Base-by-base conservation (phyloP, 2,888 invertebrate species). In the Caenorhabditis sulstoni region DNA sequence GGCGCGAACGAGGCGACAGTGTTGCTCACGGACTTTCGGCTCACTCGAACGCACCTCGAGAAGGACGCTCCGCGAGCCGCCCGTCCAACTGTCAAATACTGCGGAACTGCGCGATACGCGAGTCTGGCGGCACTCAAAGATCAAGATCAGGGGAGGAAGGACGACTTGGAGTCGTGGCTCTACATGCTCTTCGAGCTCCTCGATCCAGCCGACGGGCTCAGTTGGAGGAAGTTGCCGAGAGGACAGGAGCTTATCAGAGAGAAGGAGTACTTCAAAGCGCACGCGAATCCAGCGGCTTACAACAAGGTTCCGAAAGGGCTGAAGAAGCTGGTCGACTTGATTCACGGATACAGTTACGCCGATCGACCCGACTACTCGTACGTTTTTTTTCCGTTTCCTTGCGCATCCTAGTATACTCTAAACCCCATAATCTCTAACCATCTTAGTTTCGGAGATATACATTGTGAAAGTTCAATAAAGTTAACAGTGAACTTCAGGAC, bases 161-260 rank as follows among this genome's bases (percentile, higher is more conserved):
- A 67, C 37, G 67, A 67, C 29, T 3, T 67, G 8, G 67, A 67
- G 35, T 47, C 67, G 58, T 67, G 67, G 67, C 29, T 67, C 12
- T 67, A 67, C 29, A 67, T 58, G 67, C 20, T 67, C 39, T 66
- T 44, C 49, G 65, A 66, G 16, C 7, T 66, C 1, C 41, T 45
- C 29, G 65, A 66, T 41, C n/a, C 14, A 0, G 22, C 9, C 1
- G 11, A 53, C 12, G 65, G 55, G 11, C n/a, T 66, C 4, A 14
- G 44, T 20, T 66, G 65, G 65, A 66, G 53, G 35, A 14, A 29
- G 14, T 37, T 9, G 35, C 7, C 23, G 14, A 3, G 49, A 1
- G 22, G 47, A 3, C 1, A n/a, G 47, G 18, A 22, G 7, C 23
- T 53, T 9, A 20, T 67, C 1, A 50, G 39, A n/a, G 37, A 4